phyloP scores from a whole-genome alignment of 2,888 invertebrate species.

The Thyatira batis region DNA sequence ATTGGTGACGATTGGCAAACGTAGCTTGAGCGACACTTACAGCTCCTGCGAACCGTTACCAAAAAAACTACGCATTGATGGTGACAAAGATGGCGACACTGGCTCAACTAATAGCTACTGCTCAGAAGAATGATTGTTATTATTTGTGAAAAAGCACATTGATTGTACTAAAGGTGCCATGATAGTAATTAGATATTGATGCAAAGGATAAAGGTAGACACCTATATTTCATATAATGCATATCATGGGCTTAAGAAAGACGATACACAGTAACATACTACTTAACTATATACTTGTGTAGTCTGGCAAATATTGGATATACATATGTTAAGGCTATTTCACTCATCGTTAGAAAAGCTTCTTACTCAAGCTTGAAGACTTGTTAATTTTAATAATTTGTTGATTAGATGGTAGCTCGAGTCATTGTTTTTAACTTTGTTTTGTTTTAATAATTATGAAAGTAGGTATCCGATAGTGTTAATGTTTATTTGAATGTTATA shows the following conservation, averaged over 20 bases:
- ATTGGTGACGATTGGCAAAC: slow-evolving; percentile 52
- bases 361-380: no score
- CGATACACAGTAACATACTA: no score
- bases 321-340: no score
- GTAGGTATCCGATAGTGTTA: slow-evolving; percentile 22
- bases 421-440: slow-evolving; percentile 8
- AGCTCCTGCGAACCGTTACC: slow-evolving; percentile 63
- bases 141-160: background rate
- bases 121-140: slow-evolving; percentile 39
- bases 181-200: background rate
- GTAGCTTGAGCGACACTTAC: slow-evolving; percentile 54
- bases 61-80: slow-evolving; percentile 54
- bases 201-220: background rate
- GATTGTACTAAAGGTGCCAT: background rate
- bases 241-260: no score
- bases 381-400: background rate
- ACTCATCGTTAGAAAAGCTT: no score
- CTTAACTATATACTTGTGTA: no score
- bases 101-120: slow-evolving; percentile 57
- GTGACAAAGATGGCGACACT: slow-evolving; percentile 46
- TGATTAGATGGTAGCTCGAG: background rate
- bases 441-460: slow-evolving; percentile 23
- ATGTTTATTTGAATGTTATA: slow-evolving; percentile 8
- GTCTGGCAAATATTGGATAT: no score
- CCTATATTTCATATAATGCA: no score